A percentile compares a stretch with the other conserved stretches of the same genome.
phyloP scores from a whole-genome alignment of 2,888 invertebrate genomes.

The Drosophila prostipennis region DNA sequence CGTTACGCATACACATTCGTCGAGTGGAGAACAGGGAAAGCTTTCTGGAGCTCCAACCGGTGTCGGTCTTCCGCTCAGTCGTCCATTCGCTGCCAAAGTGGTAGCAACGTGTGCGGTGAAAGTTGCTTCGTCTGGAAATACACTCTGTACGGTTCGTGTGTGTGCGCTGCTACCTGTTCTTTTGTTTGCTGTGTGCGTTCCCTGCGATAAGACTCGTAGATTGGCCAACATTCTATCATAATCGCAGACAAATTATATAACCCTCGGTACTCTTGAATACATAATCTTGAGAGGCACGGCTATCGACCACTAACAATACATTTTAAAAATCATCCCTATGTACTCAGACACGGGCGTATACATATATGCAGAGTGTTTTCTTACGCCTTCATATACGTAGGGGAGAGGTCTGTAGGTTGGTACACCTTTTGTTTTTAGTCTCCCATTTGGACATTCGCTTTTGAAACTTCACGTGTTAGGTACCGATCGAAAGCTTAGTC shows the following conservation, averaged over 20 bases:
- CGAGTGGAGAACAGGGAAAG: conserved; percentile 41
- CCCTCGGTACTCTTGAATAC: conserved; percentile 23
- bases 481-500: no score
- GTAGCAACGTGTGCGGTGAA: conserved; percentile 43
- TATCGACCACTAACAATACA: conserved; percentile 8
- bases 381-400: background rate
- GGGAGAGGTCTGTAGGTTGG: no score
- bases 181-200: conserved; percentile 7
- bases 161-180: conserved; percentile 67
- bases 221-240: conserved; percentile 53
- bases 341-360: background rate
- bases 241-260: conserved; percentile 52
- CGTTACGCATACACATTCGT: conserved; percentile 6
- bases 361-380: conserved; percentile 6
- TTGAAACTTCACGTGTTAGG: no score
- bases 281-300: conserved; percentile 38
- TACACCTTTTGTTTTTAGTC: no score
- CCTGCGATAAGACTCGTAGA: conserved; percentile 55
- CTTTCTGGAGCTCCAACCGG: conserved; percentile 59
- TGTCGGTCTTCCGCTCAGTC: conserved; percentile 56
- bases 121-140: conserved; percentile 43
- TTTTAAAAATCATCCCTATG: conserved; percentile 8
- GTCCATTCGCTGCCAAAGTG: conserved; percentile 77
- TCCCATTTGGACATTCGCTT: no score
- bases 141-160: conserved; percentile 17